A percentile compares a stretch with the other conserved stretches of the same genome.
Conservation (phyloP, 2,888 invertebrate genomes). For the Chirona hameri region DNA sequence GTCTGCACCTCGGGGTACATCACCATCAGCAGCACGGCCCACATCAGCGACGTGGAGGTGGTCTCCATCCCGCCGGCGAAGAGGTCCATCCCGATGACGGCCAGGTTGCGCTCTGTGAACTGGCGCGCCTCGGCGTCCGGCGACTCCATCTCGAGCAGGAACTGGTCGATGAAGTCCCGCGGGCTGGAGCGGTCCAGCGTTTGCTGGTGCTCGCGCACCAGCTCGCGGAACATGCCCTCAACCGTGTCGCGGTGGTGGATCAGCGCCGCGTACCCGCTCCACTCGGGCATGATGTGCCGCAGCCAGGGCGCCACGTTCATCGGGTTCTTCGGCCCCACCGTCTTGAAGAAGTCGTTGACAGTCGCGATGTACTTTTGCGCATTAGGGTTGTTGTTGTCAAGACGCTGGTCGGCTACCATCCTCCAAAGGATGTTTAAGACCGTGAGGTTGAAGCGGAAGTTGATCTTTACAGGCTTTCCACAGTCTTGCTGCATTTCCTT, state of each 20-base stretch:
- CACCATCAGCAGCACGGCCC: conserved; percentile 40
- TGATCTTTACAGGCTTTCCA: not conserved
- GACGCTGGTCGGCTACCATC: not conserved
- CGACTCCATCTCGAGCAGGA: not conserved
- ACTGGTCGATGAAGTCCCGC: not conserved
- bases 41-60: not conserved
- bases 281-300: not conserved
- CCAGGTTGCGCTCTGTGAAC: not conserved
- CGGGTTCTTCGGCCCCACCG: not conserved
- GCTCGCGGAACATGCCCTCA: not conserved
- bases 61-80: conserved; percentile 31
- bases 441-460: not conserved
- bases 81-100: conserved; percentile 10
- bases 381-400: not conserved
- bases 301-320: not conserved
- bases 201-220: conserved; percentile 25
- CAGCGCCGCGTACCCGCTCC: not conserved
- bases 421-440: not conserved
- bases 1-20: conserved; percentile 40
- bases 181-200: conserved; percentile 12
- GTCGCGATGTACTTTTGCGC: not conserved
- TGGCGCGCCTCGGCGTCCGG: not conserved
- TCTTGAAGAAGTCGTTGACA: not conserved
- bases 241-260: not conserved
- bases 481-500: not conserved